Conservation (phyloP, 2,113 vertebrate genomes). For the Camelus bactrianus region DNA sequence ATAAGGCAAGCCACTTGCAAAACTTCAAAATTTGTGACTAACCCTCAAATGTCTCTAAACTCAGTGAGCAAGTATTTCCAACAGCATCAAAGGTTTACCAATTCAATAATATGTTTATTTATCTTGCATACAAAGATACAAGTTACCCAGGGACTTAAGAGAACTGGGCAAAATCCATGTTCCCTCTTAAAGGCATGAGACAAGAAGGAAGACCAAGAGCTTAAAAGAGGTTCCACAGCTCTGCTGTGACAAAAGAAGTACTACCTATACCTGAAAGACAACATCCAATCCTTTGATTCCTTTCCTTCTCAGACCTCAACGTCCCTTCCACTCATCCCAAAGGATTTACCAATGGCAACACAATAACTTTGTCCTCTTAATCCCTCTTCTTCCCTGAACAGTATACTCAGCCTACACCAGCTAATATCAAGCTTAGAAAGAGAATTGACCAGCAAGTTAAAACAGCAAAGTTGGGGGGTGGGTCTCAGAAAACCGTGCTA, state of each 20-base stretch:
- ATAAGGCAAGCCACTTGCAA: not conserved
- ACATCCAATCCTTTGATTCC: not conserved
- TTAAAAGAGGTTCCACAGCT: not conserved
- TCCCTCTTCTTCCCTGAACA: not conserved
- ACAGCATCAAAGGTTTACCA: slow-evolving; percentile 31
- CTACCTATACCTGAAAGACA: not conserved
- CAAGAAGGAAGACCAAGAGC: not conserved
- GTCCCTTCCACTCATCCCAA: not conserved
- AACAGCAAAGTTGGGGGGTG: not conserved
- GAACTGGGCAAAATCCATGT: not conserved
- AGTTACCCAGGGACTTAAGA: not conserved
- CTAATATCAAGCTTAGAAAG: not conserved
- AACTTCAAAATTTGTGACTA: slow-evolving; percentile 13
- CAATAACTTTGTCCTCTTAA: not conserved
- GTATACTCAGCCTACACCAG: not conserved
- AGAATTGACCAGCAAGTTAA: not conserved
- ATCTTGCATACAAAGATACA: not conserved
- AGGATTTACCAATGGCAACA: not conserved
- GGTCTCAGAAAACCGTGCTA: slow-evolving; percentile 2
- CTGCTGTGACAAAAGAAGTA: not conserved
- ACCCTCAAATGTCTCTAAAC: slow-evolving; percentile 47
- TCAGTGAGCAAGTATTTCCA: not conserved
- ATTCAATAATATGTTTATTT: not conserved
- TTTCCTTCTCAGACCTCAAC: slow-evolving; percentile 6
- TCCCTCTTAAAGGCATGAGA: not conserved